These are phyloP conservation scores for Peromyscus melanophrys DNA, from an alignment of 2,797 vertebrate genomes.

Conservation along the genomic window DNA sequence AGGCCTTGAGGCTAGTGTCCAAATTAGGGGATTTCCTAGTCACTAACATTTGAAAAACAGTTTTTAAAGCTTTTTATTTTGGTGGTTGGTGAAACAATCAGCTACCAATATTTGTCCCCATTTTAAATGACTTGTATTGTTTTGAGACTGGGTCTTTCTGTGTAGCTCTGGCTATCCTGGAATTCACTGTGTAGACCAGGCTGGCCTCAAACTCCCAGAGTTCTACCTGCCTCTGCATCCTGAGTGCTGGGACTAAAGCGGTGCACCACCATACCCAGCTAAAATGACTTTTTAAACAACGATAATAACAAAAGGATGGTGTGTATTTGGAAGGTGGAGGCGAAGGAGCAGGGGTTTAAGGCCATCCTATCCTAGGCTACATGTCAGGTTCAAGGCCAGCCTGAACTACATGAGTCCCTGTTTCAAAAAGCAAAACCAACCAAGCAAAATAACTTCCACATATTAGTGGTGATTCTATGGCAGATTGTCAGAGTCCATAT, in stretches of 20 bases:
- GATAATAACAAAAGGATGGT: neutral
- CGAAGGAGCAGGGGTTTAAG: neutral
- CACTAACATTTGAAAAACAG: neutral
- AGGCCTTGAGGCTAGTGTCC: conserved; percentile 26
- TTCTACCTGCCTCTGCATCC: neutral
- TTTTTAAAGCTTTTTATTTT: conserved; percentile 44
- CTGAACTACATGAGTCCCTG: neutral
- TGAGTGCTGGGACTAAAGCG: neutral
- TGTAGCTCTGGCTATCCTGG: neutral
- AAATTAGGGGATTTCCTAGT: conserved; percentile 40
- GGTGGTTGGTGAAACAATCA: neutral
- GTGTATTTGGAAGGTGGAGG: neutral
- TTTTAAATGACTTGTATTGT: conserved; percentile 21
- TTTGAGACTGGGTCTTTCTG: neutral
- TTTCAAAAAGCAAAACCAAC: neutral
- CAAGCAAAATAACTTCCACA: neutral
- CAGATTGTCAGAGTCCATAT: neutral
- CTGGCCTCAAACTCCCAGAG: neutral
- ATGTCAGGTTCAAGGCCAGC: neutral
- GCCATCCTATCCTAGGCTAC: neutral
- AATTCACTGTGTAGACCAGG: neutral
- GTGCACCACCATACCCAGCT: neutral
- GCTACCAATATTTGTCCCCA: neutral
- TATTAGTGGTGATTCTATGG: neutral
- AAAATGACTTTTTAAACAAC: conserved; percentile 10